phyloP scores from a whole-genome alignment of 1,140 invertebrate species.

The Batillaria attramentaria region DNA sequence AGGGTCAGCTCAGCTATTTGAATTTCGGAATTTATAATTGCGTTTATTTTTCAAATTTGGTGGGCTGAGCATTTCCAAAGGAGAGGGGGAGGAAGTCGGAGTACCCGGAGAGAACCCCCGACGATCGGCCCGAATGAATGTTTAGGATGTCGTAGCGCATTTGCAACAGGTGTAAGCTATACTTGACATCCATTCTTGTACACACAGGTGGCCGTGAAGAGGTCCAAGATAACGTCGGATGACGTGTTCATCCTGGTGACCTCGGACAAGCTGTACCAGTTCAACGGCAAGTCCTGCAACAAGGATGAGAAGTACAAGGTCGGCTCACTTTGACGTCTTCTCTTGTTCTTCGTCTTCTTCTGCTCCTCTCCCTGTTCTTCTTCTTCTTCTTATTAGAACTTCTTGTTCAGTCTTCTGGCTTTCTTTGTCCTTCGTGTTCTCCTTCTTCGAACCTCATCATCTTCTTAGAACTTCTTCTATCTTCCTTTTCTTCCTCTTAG shows the following conservation, averaged over 20 bases:
- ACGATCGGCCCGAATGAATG: neutral
- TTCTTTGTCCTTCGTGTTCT: neutral
- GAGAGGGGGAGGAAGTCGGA: neutral
- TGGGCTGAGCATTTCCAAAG: neutral
- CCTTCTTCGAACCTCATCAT: neutral
- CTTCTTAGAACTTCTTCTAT: neutral
- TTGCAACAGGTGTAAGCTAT: neutral
- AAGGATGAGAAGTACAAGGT: conserved; percentile 68
- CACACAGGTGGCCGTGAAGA: conserved; percentile 41
- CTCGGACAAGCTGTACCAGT: conserved; percentile 84
- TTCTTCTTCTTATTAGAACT: neutral
- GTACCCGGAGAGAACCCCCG: neutral
- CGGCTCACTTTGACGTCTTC: neutral
- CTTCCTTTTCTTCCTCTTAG: too few relatives aligned
- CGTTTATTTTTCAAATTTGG: neutral
- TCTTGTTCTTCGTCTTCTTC: neutral
- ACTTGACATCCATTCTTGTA: neutral
- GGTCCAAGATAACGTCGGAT: conserved; percentile 81
- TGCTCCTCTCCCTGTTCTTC: neutral
- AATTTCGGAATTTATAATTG: neutral
- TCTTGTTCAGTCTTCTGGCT: neutral
- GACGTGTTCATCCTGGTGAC: conserved; percentile 92
- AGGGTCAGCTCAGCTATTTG: neutral
- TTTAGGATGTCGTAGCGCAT: neutral
- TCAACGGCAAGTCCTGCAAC: conserved; percentile 69